These are phyloP conservation scores for Epinephelus awoara DNA, from an alignment of 2,797 vertebrate species.

Conservation along the genomic window DNA sequence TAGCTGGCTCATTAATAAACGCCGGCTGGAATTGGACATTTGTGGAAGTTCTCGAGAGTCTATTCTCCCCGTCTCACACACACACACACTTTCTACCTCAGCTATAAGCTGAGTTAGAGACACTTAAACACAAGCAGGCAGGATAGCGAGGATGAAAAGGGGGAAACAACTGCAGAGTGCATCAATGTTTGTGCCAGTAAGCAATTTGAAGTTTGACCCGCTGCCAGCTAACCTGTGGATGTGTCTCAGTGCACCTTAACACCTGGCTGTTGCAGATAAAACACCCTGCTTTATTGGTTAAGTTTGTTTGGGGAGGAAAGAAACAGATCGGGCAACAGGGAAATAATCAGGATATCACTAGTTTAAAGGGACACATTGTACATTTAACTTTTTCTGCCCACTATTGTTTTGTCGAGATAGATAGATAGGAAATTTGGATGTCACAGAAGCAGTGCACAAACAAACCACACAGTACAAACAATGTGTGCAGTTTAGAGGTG, in stretches of 20 bases:
- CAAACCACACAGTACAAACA: background rate
- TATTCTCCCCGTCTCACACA: background rate
- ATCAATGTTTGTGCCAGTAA: slow-evolving; percentile 13
- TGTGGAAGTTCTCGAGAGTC: slow-evolving; percentile 43
- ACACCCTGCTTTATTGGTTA: background rate
- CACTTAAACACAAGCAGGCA: slow-evolving; percentile 3
- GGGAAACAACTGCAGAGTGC: background rate
- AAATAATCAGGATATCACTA: background rate
- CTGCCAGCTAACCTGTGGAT: slow-evolving; percentile 9
- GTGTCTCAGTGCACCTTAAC: slow-evolving; percentile 1
- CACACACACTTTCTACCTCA: slow-evolving; percentile 10
- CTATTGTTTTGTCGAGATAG: background rate
- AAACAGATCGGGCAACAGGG: background rate
- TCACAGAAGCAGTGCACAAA: background rate
- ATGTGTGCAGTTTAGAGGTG: slow-evolving; percentile 7
- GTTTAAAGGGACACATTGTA: background rate
- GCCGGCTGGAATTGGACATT: slow-evolving; percentile 63
- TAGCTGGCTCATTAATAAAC: slow-evolving; percentile 80
- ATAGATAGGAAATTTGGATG: background rate
- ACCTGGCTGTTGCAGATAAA: background rate
- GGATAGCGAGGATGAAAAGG: background rate
- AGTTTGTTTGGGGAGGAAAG: background rate
- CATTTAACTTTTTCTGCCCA: background rate
- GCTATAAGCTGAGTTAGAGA: slow-evolving; percentile 1
- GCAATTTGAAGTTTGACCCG: slow-evolving; percentile 14